Base-by-base conservation (phyloP, 37 sponge, comb jelly and placozoan species). In the Agelas oroides region DNA sequence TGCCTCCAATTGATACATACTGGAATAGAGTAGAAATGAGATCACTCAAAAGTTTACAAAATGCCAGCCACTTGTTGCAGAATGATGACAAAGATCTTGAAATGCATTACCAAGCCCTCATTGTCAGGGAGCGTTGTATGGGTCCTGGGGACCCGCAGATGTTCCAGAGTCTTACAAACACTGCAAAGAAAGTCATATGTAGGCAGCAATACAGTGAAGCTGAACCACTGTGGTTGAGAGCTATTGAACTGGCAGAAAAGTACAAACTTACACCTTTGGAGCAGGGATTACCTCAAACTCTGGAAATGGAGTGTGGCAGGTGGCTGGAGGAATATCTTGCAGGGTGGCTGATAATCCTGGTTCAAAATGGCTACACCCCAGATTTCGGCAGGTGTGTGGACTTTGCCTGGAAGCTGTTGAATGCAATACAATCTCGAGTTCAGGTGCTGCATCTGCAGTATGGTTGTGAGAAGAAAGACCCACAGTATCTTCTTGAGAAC, bases 111-210 rank as follows among this genome's bases (percentile, higher is more conserved):
- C 54, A 73, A 19, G 32, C 41, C 5, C 27, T 73, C 5, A 39
- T 38, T 13, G 56, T 73, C n/a, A 23, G 21, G 16, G 75, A 73
- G 21, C 53, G 75, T 21, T 73, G 75, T 46, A 73, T 73, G 40
- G 75, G 75, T 19, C 40, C 11, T 53, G n/a, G 40, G 30, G 53
- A 39, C 55, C 40, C 53, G 2, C 21, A 19, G 24, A 2, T 39
- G 5, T 39, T 73, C 40, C 25, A 19, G 5, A 24, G n/a, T 2
- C 53, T 40, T 2, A 39, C 40, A 8, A 73, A 73, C 2, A 38
- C 21, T 24, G 75, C 19, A 16, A 25, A 20, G 18, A 2, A 40
- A 11, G 11, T 40, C 75, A 35, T 70, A 23, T 11, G 31, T 30
- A 28, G 21, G 27, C 5, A 70, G 33, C 2, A 34, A 5, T 52